A percentile compares a stretch with the other conserved stretches of the same genome.
Evolutionary conservation across 2,113 vertebrate genomes (phyloP).

Genomic region (Sylvietta virens): DNA sequence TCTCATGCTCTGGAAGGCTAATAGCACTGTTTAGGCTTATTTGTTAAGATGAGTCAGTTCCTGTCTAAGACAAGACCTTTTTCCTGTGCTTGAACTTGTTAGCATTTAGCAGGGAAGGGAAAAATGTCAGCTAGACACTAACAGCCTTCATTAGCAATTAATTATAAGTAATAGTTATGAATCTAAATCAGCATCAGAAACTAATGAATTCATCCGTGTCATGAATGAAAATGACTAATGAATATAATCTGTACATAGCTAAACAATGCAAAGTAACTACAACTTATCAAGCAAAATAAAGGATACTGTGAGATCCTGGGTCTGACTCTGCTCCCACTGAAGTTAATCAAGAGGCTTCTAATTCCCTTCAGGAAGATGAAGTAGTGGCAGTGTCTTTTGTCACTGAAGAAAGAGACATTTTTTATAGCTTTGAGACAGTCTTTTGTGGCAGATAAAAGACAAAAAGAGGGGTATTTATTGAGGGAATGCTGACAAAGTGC

Average conservation of each 20-base stretch:
- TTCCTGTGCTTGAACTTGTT: slow-evolving; percentile 8
- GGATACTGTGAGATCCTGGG: background rate
- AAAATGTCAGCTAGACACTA: slow-evolving; percentile 35
- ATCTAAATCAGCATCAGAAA: slow-evolving; percentile 41
- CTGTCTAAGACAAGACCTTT: background rate
- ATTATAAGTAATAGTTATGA: slow-evolving; percentile 54
- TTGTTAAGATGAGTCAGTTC: background rate
- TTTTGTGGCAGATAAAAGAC: background rate
- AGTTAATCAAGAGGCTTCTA: background rate
- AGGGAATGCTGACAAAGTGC: background rate
- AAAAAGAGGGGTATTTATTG: background rate
- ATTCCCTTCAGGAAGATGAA: background rate
- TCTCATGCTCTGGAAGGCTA: background rate
- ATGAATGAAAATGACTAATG: slow-evolving; percentile 46
- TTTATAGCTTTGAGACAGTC: background rate
- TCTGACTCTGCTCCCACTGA: background rate
- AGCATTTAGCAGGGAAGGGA: slow-evolving; percentile 37
- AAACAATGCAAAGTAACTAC: slow-evolving; percentile 12
- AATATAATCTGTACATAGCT: background rate
- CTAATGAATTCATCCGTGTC: slow-evolving; percentile 38
- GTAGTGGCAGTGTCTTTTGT: background rate
- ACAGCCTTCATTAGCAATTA: slow-evolving; percentile 54
- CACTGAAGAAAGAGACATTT: background rate
- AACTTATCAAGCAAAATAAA: background rate
- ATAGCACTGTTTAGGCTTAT: background rate